These are phyloP conservation scores for Cerastoderma edule DNA, from an alignment of 2,888 invertebrate genomes.

Conservation along the genomic window DNA sequence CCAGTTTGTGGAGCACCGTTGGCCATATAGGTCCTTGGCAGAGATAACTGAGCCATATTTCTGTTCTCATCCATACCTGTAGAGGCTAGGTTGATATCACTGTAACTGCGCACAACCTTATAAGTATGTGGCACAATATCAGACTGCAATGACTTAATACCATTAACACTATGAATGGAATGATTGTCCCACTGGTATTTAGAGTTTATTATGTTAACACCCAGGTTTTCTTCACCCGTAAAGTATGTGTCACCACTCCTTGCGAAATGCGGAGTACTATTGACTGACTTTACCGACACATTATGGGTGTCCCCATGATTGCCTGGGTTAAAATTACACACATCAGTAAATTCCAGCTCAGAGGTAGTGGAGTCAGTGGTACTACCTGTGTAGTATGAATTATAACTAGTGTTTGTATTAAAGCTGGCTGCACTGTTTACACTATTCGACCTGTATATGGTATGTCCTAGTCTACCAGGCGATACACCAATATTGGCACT, in stretches of 20 bases:
- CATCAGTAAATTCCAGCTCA: conserved; percentile 62
- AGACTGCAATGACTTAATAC: conserved; percentile 21
- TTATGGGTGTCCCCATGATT: conserved; percentile 39
- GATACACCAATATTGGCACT: conserved; percentile 48
- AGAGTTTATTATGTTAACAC: conserved; percentile 27
- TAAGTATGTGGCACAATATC: conserved; percentile 13
- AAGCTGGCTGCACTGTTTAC: conserved; percentile 43
- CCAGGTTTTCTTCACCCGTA: conserved; percentile 27
- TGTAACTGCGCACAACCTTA: conserved; percentile 50
- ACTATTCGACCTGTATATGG: conserved; percentile 54
- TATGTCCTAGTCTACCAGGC: conserved; percentile 38
- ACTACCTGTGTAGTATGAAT: conserved; percentile 40
- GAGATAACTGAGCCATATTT: conserved; percentile 23
- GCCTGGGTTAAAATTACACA: conserved; percentile 50
- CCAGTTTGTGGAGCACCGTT: conserved; percentile 53
- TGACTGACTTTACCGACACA: conserved; percentile 34
- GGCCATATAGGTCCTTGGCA: conserved; percentile 39
- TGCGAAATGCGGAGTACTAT: conserved; percentile 46
- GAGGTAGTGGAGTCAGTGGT: conserved; percentile 37
- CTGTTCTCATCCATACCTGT: conserved; percentile 50
- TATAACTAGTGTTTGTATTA: conserved; percentile 45
- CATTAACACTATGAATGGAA: conserved; percentile 22
- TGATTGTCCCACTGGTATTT: conserved; percentile 30
- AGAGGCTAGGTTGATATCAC: conserved; percentile 55
- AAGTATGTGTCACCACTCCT: conserved; percentile 50